Conservation (phyloP, 2,113 vertebrate species). For the Gopherus flavomarginatus region DNA sequence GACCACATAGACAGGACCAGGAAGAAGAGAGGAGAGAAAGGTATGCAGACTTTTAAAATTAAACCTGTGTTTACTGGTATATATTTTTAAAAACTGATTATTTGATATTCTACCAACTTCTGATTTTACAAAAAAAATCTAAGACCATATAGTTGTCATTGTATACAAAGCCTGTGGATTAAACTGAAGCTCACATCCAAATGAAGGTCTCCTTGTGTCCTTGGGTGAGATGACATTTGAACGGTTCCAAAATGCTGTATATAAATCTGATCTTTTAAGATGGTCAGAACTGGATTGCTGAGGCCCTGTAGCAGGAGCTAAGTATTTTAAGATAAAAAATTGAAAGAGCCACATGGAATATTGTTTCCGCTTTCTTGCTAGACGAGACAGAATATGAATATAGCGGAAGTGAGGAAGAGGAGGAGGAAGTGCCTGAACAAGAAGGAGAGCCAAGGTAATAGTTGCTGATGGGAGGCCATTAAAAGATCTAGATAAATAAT, state of each 20-base stretch:
- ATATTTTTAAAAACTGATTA: neutral
- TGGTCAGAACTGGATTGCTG: neutral
- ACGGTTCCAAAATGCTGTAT: neutral
- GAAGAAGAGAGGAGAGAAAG: slow-evolving; percentile 99
- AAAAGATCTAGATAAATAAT: neutral
- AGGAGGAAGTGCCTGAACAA: slow-evolving; percentile 96
- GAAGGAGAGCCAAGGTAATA: slow-evolving; percentile 97
- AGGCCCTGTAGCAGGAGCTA: neutral
- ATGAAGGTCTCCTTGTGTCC: neutral
- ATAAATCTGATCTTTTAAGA: neutral
- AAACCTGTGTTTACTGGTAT: neutral
- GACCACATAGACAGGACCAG: slow-evolving; percentile 98
- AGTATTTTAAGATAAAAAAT: neutral
- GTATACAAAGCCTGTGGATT: neutral
- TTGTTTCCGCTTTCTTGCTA: slow-evolving; percentile 57
- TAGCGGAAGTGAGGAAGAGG: slow-evolving; percentile 98
- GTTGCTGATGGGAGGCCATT: neutral
- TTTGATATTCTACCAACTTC: neutral
- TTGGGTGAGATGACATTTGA: neutral
- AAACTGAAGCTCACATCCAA: neutral
- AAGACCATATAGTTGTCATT: neutral
- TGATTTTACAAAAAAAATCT: neutral
- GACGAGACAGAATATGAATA: slow-evolving; percentile 99
- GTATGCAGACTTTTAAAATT: slow-evolving; percentile 73
- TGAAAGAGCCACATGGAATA: neutral